These are phyloP conservation scores for Drosophila subpulchrella DNA, from an alignment of 1,140 invertebrate genomes.

Conservation along the genomic window DNA sequence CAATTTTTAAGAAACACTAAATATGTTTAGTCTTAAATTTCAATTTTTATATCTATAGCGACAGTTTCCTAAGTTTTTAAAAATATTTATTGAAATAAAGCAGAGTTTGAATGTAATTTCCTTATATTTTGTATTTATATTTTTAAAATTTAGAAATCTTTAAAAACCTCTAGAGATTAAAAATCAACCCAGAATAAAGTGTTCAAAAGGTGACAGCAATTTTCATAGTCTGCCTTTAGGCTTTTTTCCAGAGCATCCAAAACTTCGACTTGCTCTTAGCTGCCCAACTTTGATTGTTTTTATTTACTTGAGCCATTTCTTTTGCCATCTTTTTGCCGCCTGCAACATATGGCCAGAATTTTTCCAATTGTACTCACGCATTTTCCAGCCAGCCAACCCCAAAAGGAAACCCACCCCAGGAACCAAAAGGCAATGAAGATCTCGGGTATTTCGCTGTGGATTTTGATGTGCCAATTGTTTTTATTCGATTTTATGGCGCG, in stretches of 20 bases:
- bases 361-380: conserved; percentile 29
- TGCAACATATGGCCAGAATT: conserved; percentile 64
- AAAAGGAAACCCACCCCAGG: background rate
- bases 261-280: background rate
- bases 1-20: too few relatives aligned
- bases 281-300: conserved; percentile 35
- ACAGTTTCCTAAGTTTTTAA: too few relatives aligned
- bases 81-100: too few relatives aligned
- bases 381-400: conserved; percentile 16
- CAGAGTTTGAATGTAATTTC: too few relatives aligned
- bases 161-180: background rate
- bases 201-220: background rate
- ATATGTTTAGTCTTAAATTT: too few relatives aligned
- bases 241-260: background rate
- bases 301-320: conserved; percentile 76
- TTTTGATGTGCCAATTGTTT: conserved; percentile 83
- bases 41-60: too few relatives aligned
- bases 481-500: conserved; percentile 78
- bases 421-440: conserved; percentile 63
- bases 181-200: background rate
- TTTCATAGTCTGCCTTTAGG: background rate
- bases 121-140: too few relatives aligned
- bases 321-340: conserved; percentile 40
- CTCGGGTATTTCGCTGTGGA: conserved; percentile 47
- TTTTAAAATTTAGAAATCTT: too few relatives aligned